These are phyloP conservation scores for Elymnias hypermnestra DNA, from an alignment of 1,140 invertebrate species.

Conservation along the genomic window DNA sequence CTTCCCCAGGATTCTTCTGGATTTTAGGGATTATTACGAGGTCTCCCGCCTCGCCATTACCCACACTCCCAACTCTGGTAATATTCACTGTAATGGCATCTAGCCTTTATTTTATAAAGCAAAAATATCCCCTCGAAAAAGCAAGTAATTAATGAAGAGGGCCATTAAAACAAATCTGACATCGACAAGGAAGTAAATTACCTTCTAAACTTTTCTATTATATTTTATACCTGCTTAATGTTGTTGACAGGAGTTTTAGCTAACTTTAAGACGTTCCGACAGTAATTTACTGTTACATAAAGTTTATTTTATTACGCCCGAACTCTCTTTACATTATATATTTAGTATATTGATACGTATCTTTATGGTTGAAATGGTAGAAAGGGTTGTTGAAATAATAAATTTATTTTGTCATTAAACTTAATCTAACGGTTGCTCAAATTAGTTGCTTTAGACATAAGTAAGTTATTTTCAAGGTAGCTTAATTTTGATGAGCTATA, in stretches of 20 bases:
- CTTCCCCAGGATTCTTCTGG: no score
- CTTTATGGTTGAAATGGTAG: neutral
- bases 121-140: no score
- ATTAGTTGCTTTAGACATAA: no score
- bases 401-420: neutral
- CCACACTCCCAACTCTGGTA: no score
- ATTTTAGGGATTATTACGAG: no score
- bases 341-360: slow-evolving; percentile 1
- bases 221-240: slow-evolving; percentile 10
- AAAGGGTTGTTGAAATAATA: neutral
- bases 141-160: neutral
- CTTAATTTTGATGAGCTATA: no score
- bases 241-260: slow-evolving; percentile 10
- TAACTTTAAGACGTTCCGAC: slow-evolving; percentile 4
- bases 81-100: no score
- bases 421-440: no score
- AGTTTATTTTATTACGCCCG: slow-evolving; percentile 2
- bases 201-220: slow-evolving; percentile 12
- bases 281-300: slow-evolving; percentile 8
- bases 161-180: slow-evolving; percentile 4
- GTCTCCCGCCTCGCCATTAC: no score
- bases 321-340: neutral
- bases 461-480: no score
- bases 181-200: neutral
- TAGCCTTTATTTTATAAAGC: no score